These are phyloP conservation scores for Oryzias melastigma DNA, from an alignment of 2,113 vertebrate species.

Conservation along the genomic window DNA sequence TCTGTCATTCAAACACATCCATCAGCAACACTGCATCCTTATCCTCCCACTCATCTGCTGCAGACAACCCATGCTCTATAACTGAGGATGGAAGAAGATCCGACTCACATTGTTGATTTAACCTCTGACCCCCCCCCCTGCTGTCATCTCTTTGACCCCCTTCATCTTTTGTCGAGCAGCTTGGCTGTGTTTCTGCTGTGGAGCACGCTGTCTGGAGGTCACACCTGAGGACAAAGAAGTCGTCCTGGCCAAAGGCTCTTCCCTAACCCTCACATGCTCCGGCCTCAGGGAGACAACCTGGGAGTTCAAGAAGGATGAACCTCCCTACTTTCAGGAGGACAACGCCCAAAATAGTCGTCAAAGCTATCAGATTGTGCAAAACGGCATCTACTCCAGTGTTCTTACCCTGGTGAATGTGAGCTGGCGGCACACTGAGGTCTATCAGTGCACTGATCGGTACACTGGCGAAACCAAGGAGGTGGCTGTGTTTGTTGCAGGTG, in stretches of 20 bases:
- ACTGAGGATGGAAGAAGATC: conserved; percentile 51
- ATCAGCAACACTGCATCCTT: conserved; percentile 39
- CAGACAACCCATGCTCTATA: conserved; percentile 53
- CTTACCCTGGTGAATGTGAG: conserved; percentile 80
- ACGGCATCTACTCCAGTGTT: conserved; percentile 61
- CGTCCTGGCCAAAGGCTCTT: conserved; percentile 77
- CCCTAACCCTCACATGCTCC: conserved; percentile 80
- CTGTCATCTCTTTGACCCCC: conserved; percentile 33
- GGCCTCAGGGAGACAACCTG: conserved; percentile 71
- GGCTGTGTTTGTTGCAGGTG: conserved; percentile 91
- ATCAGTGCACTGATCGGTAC: conserved; percentile 74
- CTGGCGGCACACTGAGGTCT: conserved; percentile 85
- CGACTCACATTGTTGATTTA: conserved; percentile 60
- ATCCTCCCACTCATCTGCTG: conserved; percentile 27
- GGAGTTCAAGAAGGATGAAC: conserved; percentile 70
- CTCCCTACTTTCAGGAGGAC: conserved; percentile 36
- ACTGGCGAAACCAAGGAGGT: conserved; percentile 71
- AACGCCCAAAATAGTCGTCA: conserved; percentile 22
- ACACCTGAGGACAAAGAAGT: conserved; percentile 73
- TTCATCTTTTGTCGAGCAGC: conserved; percentile 55
- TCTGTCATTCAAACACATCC: conserved; percentile 36
- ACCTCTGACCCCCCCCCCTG: conserved; percentile 51
- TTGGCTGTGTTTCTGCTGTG: conserved; percentile 57
- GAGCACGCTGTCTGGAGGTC: conserved; percentile 69
- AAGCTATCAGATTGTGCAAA: conserved; percentile 23